Conservation (phyloP, 2,797 vertebrate genomes). For the Enteromius thamalakanensis region DNA sequence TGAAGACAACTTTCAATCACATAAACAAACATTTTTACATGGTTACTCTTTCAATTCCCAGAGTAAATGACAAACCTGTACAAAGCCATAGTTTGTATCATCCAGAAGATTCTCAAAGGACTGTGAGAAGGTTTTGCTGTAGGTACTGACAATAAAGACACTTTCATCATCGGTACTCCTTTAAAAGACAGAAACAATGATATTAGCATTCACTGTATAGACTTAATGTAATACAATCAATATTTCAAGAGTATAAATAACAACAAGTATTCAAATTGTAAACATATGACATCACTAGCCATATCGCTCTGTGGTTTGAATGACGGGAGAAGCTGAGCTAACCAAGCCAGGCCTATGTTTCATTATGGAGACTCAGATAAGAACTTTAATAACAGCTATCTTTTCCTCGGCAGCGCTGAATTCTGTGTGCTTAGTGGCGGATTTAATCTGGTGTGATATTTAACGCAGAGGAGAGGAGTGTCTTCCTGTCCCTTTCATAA, state of each 20-base stretch:
- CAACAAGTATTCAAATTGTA: constrained; percentile 30
- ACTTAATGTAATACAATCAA: constrained; percentile 4
- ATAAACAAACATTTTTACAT: neutral
- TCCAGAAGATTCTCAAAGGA: constrained; percentile 97
- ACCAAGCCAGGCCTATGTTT: constrained; percentile 65
- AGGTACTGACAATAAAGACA: constrained; percentile 83
- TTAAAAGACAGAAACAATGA: constrained; percentile 18
- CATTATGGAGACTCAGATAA: constrained; percentile 84
- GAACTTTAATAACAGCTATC: constrained; percentile 93
- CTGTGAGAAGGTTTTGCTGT: constrained; percentile 89
- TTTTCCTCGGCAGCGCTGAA: constrained; percentile 65
- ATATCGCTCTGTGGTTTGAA: constrained; percentile 42
- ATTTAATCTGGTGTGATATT: constrained; percentile 76
- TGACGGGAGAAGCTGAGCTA: constrained; percentile 46
- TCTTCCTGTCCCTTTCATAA: constrained; percentile 46
- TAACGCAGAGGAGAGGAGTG: constrained; percentile 58
- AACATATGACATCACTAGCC: constrained; percentile 35
- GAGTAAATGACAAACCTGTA: constrained; percentile 79
- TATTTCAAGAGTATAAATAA: constrained; percentile 5
- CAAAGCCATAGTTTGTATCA: constrained; percentile 86
- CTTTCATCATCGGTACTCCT: constrained; percentile 84
- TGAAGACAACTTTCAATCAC: neutral
- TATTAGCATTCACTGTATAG: neutral
- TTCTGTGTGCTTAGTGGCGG: constrained; percentile 63
- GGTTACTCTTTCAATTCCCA: neutral